phyloP scores from a whole-genome alignment of 2,797 vertebrate species.

The Graptemys geographica region DNA sequence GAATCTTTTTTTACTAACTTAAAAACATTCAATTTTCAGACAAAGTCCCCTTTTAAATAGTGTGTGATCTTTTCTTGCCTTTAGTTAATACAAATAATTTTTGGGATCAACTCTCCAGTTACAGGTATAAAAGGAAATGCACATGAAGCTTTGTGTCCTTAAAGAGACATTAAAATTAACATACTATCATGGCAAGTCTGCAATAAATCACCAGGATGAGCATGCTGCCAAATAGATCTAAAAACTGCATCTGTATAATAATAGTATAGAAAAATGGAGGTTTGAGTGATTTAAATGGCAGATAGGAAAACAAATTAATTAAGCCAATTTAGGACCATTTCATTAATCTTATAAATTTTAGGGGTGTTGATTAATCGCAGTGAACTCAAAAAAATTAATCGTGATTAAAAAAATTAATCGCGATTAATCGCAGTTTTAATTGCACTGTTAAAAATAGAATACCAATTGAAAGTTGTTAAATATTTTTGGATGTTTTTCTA shows the following conservation, averaged over 20 bases:
- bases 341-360: neutral
- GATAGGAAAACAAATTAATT: neutral
- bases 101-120: neutral
- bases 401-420: too few species aligned
- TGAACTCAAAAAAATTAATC: too few species aligned
- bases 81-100: neutral
- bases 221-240: neutral
- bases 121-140: neutral
- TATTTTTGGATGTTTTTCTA: too few species aligned
- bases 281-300: neutral
- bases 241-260: neutral
- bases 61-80: neutral
- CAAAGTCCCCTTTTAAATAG: neutral
- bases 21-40: neutral
- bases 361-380: too few species aligned
- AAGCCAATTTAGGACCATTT: neutral
- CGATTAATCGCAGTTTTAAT: too few species aligned
- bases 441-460: too few species aligned
- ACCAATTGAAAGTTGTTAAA: too few species aligned
- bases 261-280: neutral
- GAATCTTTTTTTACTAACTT: neutral
- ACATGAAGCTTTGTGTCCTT: neutral
- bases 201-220: neutral
- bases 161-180: neutral
- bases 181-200: neutral